Base-by-base conservation (phyloP, 2,113 vertebrate genomes). In the Actenoides hombroni region DNA sequence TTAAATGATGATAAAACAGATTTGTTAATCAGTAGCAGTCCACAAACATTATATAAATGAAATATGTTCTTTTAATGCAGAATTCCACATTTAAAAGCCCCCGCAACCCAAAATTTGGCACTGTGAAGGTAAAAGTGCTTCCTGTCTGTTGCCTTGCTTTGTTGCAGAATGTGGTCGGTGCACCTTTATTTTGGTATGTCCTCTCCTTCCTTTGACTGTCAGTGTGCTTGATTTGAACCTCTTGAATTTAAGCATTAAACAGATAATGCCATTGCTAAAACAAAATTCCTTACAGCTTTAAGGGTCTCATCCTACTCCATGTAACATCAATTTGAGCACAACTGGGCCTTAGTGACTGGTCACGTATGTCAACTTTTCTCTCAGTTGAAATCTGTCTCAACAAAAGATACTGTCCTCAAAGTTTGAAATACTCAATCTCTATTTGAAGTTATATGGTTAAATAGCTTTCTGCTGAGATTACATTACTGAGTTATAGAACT, bases 381-480 rank as follows among this genome's bases (percentile, higher is more conserved):
- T 83, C 17, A 33, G 29, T 69, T 90, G 49, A 93, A 88, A 57
- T 77, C 29, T 65, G 1, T 61, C 65, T 80, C 63, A 71, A 63
- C 25, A 29, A 80, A 86, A 59, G 63, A 70, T 82, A 40, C 21
- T 15, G 10, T 73, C 51, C 37, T 90, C 42, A 14, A 48, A 49
- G 44, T 93, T 79, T 79, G 77, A 67, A 82, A 77, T 70, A 39
- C 29, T 76, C 91, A 49, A 88, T 94, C 28, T 90, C 51, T 60
- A 1, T 75, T 92, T 88, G 53, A 92, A 84, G 76, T 20, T 25
- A 18, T 78, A 53, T 42, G 26, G 76, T 96, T 92, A 95, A 96
- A 92, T 86, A 93, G 42, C 70, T 88, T 96, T 95, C 69, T 11
- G 2, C 49, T 91, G 93, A 95, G 85, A 74, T 10, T 42, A 13